Conservation (phyloP, 2,113 vertebrate species). For the Arizona elegans region DNA sequence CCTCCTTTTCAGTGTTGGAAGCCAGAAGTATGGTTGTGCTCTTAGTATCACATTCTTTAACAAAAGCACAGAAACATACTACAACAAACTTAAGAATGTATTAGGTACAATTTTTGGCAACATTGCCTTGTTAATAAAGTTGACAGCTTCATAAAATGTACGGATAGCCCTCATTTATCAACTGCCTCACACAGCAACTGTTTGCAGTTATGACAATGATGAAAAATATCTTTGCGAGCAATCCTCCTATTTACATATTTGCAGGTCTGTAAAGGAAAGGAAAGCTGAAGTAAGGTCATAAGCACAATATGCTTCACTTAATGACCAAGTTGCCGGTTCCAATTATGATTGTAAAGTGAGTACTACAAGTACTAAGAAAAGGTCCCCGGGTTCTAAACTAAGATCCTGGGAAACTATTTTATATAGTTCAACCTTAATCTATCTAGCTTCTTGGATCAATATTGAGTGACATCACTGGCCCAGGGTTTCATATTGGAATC, state of each 20-base stretch:
- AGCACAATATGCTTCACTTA: background rate
- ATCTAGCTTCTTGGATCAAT: background rate
- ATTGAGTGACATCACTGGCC: background rate
- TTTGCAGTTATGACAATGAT: background rate
- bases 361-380: background rate
- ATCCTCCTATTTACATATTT: background rate
- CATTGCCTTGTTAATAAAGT: background rate
- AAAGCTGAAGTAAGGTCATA: background rate
- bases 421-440: background rate
- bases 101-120: background rate
- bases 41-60: background rate
- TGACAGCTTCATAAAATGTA: background rate
- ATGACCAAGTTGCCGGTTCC: background rate
- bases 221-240: background rate
- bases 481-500: background rate
- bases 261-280: background rate
- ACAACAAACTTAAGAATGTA: background rate
- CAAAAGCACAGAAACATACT: background rate
- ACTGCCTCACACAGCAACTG: background rate
- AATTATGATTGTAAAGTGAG: background rate
- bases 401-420: background rate
- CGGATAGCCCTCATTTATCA: background rate
- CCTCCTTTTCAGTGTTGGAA: background rate
- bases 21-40: background rate
- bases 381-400: background rate